Base-by-base conservation (phyloP, 1,140 invertebrate species). In the Zaprionus capensis region DNA sequence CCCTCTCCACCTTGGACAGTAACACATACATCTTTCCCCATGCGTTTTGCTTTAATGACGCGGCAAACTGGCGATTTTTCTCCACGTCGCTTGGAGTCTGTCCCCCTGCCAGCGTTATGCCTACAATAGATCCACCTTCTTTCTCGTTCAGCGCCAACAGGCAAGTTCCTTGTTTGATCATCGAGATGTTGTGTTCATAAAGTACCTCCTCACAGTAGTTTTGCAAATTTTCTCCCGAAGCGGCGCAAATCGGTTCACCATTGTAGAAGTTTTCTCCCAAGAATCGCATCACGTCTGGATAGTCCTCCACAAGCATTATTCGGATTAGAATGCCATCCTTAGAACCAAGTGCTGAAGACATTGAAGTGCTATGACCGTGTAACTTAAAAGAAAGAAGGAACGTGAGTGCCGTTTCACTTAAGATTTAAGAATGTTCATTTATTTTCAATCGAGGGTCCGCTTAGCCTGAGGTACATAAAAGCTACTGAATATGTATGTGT, bases 91-190 rank as follows among this genome's bases (percentile, higher is more conserved):
- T 63, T 12, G 63, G 59, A 9, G 51, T 2, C 20, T 70, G 72
- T 7, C 17, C 24, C 12, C 76, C 78, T 1, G 76, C 75, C 22
- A 78, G 41, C 0, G 79, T 80, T 4, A 78, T 12, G 2, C 78
- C 81, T 9, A 82, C 78, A 41, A 82, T 71, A 9, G 56, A 58
- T n/a, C 63, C 73, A 1, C n/a, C 53, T 15, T 70, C 20, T 4
- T 56, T 31, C 3, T 71, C 74, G 4, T 78, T 59, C 2, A 69
- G 11, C 1, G 81, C 81, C 59, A 82, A 15, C 1, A 82, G 34
- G n/a, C 70, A 78, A 12, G 76, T 78, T 34, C 68, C 71, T 26
- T 66, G 68, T 17, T 59, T 15, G 22, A 82, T 72, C 75, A 82
- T 64, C 1, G 69, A 68, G 12, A 71, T 38, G 12, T 75, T 58